Base-by-base conservation (phyloP, 2,888 invertebrate species). In the Balanococcus diminutus region DNA sequence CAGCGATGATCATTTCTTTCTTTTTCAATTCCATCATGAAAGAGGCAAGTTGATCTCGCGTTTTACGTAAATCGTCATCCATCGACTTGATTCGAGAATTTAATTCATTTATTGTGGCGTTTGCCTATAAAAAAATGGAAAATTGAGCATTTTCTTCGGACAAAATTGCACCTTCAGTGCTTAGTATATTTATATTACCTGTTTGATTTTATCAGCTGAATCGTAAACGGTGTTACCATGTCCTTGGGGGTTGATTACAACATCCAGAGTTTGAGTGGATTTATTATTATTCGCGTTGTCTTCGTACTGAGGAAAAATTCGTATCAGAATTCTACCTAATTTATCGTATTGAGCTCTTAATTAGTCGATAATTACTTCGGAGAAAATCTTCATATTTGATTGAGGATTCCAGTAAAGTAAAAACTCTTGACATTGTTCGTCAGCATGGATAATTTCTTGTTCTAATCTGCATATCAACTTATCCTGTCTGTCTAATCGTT, bases 391-490 rank as follows among this genome's bases (percentile, higher is more conserved):
- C 9, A 75, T 46, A 51, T 72, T 51, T 14, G 75, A 25, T 51
- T 85, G 72, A 6, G 85, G 85, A 72, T 39, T 82, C 86, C 86
- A 86, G 14, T 72, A 72, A 11, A 86, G 42, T 25, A 86, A 82
- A 82, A 86, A 86, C 42, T 86, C 82, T 46, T 82, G 42, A 19
- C 85, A 86, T 84, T 87, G 84, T 9, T 84, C 82, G 31, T 87
- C 87, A 31, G 86, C 84, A 39, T 87, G 87, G 11, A 87, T 25
- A 14, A 87, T 87, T 46, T 87, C 87, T 72, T 87, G 84, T 51
- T 87, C 87, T 1, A 87, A 83, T 4, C 87, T 82, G 25, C 61
- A 67, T 2, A 87, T 87, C 8, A 87, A 84, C 82, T 83, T 86
- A 11, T 87, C 84, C 82, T 87, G 87, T 32, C 87, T 87, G 82